Evolutionary conservation across 1,140 invertebrate species (phyloP), one percentile per base, ranked within the genome.

Genomic region (Tetragonula clypearis): DNA sequence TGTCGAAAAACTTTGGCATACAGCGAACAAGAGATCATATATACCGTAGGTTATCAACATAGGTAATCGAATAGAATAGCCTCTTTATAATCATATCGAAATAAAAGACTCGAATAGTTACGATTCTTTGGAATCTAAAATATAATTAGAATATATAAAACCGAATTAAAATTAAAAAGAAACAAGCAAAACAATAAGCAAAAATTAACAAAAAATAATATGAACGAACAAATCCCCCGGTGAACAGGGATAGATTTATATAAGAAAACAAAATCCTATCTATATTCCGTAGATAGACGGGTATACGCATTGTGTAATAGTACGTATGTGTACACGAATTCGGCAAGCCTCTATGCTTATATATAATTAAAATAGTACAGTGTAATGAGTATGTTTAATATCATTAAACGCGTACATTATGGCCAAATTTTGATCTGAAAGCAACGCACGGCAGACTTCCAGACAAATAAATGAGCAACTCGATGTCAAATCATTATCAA

Each of bases 331-430:
- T 62, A 72, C 41, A 26, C 55, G 49, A 76, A 77, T 80, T 90
- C 72, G 86, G 84, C 88, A 87, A 86, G 77, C 86, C 58, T 86
- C 73, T 49, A 26, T 77, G 55, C 79, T 87, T 91, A 88, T 85
- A 85, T 90, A 88, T 85, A 85, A 86, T 69, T 91, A 91, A 49
- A 66, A 41, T 55, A 68, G 26, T 69, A 84, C 26, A 8, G 0
- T 12, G 23, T 62, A 62, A 72, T 86, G 90, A 91, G 87, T 91
- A 91, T 88, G 60, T 78, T 60, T 79, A 90, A 86, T 86, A 90
- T 88, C 86, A 73, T 49, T 86, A 41, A 89, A 79, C 62, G 58
- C 62, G 77, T 17, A 82, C 73, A 26, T 49, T 56, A 86, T 58
- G 60, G 80, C 79, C 30, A 62, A 56, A 73, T 71, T 82, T 15